phyloP scores from a whole-genome alignment of 2,888 invertebrate species.

The Hermaeophaga mercurialis region DNA sequence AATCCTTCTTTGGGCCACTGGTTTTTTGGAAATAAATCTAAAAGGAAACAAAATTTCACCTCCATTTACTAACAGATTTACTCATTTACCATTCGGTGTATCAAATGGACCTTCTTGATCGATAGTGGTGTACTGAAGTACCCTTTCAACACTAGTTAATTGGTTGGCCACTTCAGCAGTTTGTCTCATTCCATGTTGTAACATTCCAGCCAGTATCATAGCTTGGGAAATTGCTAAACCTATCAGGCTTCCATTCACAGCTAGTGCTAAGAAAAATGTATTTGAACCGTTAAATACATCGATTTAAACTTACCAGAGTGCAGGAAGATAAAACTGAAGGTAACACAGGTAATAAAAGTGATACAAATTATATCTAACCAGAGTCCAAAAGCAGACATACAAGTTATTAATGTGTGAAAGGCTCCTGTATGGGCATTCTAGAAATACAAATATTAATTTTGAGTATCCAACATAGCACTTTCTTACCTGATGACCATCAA shows the following conservation, averaged over 20 bases:
- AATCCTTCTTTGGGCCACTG: constrained; percentile 65
- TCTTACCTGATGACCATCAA: constrained; percentile 43
- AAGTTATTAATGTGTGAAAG: constrained; percentile 66
- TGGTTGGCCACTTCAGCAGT: constrained; percentile 76
- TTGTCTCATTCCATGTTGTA: constrained; percentile 81
- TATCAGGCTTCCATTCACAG: constrained; percentile 43
- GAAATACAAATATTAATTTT: constrained; percentile 32
- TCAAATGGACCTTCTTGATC: constrained; percentile 71
- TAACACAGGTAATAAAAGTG: constrained; percentile 64
- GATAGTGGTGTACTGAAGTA: constrained; percentile 76
- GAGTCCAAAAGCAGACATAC: constrained; percentile 67
- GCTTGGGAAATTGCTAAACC: constrained; percentile 48
- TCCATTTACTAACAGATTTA: background rate
- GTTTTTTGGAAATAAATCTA: constrained; percentile 57
- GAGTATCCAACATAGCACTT: too few species aligned
- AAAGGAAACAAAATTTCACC: background rate
- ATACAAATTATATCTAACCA: constrained; percentile 70
- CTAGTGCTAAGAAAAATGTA: constrained; percentile 15
- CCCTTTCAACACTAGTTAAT: constrained; percentile 81
- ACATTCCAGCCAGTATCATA: constrained; percentile 78
- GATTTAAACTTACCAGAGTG: constrained; percentile 43
- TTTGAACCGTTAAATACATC: constrained; percentile 3
- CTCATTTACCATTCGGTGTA: constrained; percentile 54
- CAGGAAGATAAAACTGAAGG: constrained; percentile 62
- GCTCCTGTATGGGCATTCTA: constrained; percentile 65